Conservation (phyloP, 1,140 invertebrate species). For the Bombus picipes region DNA sequence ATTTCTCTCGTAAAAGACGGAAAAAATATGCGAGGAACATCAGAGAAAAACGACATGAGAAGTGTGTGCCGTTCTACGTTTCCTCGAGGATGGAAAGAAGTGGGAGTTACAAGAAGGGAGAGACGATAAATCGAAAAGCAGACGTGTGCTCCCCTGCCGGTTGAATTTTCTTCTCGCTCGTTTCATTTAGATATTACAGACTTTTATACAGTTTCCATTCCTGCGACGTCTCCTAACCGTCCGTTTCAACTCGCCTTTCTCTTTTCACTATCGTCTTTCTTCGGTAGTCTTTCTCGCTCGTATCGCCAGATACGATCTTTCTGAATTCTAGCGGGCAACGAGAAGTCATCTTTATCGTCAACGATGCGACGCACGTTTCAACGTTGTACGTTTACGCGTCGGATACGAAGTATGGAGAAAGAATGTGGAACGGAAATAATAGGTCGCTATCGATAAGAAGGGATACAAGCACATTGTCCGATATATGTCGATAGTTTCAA, state of each 20-base stretch:
- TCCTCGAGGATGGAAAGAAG: neutral
- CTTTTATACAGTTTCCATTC: neutral
- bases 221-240: neutral
- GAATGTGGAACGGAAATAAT: constrained; percentile 15
- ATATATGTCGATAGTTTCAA: neutral
- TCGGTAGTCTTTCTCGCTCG: neutral
- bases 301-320: neutral
- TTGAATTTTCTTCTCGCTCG: constrained; percentile 25
- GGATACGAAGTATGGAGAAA: neutral
- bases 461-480: neutral
- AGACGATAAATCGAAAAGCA: constrained; percentile 39
- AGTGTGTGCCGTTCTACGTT: neutral
- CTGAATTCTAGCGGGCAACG: neutral
- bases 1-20: neutral
- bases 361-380: neutral
- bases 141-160: neutral
- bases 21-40: neutral
- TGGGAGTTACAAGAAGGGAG: neutral
- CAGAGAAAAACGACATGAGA: neutral
- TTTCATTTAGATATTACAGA: constrained; percentile 21
- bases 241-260: neutral
- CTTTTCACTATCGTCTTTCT: neutral
- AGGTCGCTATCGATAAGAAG: neutral
- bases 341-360: constrained; percentile 17
- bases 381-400: neutral